These are phyloP conservation scores for Cisticola juncidis DNA, from an alignment of 2,113 vertebrate genomes.

Conservation along the genomic window DNA sequence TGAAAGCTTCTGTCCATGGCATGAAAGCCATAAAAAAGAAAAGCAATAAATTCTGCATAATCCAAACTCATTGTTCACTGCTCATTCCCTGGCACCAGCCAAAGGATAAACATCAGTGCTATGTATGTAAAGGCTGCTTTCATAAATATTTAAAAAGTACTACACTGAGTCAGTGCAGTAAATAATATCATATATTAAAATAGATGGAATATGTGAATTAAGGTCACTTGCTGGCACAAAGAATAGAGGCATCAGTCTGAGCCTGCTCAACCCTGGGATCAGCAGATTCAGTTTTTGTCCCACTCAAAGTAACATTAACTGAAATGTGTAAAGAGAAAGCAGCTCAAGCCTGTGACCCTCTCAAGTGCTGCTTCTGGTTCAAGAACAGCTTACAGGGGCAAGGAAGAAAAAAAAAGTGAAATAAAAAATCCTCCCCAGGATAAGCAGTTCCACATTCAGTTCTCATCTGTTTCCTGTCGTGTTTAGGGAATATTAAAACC, in stretches of 20 bases:
- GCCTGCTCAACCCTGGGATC: not conserved
- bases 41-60: conserved; percentile 33
- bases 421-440: not conserved
- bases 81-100: not conserved
- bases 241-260: not conserved
- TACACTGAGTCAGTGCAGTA: not conserved
- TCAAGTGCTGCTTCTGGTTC: not conserved
- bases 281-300: not conserved
- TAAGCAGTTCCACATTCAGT: not conserved
- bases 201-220: conserved; percentile 1
- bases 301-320: not conserved
- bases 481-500: not conserved
- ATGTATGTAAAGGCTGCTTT: not conserved
- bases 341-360: not conserved
- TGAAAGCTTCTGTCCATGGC: conserved; percentile 1
- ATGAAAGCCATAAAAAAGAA: conserved; percentile 28
- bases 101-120: not conserved
- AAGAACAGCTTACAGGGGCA: not conserved
- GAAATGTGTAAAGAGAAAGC: not conserved
- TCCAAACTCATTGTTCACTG: not conserved
- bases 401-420: not conserved
- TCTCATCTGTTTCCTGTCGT: not conserved
- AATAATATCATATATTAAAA: conserved; percentile 6
- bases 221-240: not conserved
- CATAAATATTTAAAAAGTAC: not conserved